phyloP scores from a whole-genome alignment of 2,113 vertebrate genomes.

The Macroglossus sobrinus region DNA sequence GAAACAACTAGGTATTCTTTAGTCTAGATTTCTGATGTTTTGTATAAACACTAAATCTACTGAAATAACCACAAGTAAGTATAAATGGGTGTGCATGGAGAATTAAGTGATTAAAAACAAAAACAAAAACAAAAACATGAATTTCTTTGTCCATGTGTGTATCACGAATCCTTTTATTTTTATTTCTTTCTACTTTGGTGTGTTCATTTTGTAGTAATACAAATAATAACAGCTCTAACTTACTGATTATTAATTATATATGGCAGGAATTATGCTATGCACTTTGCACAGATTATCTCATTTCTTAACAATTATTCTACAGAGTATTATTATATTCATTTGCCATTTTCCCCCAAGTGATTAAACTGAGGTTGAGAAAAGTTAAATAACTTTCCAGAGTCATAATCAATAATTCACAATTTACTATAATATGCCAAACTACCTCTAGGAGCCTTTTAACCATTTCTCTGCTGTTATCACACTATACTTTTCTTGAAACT shows the following conservation, averaged over 20 bases:
- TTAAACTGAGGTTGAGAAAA: background rate
- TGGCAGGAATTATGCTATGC: background rate
- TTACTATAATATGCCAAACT: background rate
- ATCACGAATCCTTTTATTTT: background rate
- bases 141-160: background rate
- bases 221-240: background rate
- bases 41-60: background rate
- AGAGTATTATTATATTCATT: background rate
- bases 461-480: background rate
- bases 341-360: background rate
- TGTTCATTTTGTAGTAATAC: background rate
- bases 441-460: background rate
- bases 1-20: background rate
- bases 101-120: background rate
- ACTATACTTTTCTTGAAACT: background rate
- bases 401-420: background rate
- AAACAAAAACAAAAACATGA: background rate
- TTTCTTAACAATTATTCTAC: background rate
- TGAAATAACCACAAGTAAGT: background rate
- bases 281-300: background rate
- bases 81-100: background rate
- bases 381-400: background rate
- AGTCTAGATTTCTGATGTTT: background rate
- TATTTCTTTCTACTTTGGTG: background rate
- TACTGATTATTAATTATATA: background rate